Percentiles rank a stretch among this genome's conserved stretches.
Evolutionary conservation across 2,113 vertebrate species (phyloP).

Genomic region (Girardinichthys multiradiatus): DNA sequence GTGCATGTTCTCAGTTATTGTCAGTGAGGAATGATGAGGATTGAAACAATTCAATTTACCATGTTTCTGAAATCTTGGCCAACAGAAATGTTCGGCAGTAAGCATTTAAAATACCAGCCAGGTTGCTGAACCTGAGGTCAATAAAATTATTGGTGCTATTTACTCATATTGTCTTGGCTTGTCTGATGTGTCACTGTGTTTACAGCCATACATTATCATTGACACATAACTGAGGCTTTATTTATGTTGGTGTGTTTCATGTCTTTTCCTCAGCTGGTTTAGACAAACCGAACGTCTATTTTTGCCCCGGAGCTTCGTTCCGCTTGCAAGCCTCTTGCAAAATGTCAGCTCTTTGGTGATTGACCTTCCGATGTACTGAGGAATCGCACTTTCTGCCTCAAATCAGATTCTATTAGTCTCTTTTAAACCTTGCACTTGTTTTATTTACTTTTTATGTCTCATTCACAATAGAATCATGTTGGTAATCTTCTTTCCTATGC

Average conservation of each 20-base stretch:
- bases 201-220: constrained; percentile 42
- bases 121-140: constrained; percentile 25
- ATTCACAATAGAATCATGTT: neutral
- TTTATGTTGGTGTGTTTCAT: constrained; percentile 29
- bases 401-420: constrained; percentile 1
- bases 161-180: constrained; percentile 8
- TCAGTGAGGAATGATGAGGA: constrained; percentile 2
- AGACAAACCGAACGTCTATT: constrained; percentile 23
- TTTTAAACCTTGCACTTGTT: neutral
- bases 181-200: constrained; percentile 49
- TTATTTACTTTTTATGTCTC: neutral
- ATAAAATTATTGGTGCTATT: constrained; percentile 37
- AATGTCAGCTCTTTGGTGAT: constrained; percentile 48
- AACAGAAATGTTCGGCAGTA: constrained; percentile 14
- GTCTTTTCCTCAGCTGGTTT: constrained; percentile 11
- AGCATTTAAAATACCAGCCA: constrained; percentile 12
- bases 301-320: constrained; percentile 39
- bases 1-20: constrained; percentile 13
- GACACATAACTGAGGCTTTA: constrained; percentile 19
- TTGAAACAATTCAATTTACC: constrained; percentile 23
- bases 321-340: constrained; percentile 36
- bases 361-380: constrained; percentile 29
- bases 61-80: constrained; percentile 7
- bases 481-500: neutral
- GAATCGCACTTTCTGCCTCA: constrained; percentile 2